Conservation (phyloP, 2,797 vertebrate species). For the Emys orbicularis region DNA sequence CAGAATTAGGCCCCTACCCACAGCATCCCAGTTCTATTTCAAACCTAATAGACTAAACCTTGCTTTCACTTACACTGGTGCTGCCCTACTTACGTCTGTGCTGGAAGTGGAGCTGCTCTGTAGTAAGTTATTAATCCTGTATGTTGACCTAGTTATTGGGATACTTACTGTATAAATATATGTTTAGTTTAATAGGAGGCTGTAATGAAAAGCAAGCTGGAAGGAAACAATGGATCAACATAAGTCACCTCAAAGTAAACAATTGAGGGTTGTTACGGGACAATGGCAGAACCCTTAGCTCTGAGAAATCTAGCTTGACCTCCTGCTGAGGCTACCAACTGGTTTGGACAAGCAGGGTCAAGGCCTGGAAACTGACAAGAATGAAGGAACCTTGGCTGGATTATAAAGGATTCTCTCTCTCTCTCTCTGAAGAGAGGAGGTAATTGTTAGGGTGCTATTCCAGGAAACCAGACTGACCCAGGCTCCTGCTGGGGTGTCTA, state of each 20-base stretch:
- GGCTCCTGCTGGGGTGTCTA: background rate
- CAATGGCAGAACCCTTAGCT: background rate
- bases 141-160: background rate
- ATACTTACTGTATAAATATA: background rate
- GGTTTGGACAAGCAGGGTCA: slow-evolving; percentile 16
- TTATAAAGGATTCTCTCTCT: background rate
- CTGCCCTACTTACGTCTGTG: background rate
- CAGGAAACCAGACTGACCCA: background rate
- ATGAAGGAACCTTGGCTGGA: background rate
- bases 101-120: background rate
- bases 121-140: background rate
- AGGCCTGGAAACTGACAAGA: background rate
- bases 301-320: slow-evolving; percentile 37
- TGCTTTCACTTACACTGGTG: background rate
- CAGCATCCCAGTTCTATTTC: fast-evolving
- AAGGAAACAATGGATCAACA: slow-evolving; percentile 39
- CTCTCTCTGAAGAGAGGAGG: slow-evolving; percentile 22
- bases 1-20: background rate
- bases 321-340: background rate
- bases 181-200: background rate
- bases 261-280: slow-evolving; percentile 20
- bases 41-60: background rate
- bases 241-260: slow-evolving; percentile 37
- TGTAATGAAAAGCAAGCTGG: background rate
- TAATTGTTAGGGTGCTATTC: background rate